These are phyloP conservation scores for Himalopsyche japonica DNA, from an alignment of 2,888 invertebrate genomes.

Conservation along the genomic window DNA sequence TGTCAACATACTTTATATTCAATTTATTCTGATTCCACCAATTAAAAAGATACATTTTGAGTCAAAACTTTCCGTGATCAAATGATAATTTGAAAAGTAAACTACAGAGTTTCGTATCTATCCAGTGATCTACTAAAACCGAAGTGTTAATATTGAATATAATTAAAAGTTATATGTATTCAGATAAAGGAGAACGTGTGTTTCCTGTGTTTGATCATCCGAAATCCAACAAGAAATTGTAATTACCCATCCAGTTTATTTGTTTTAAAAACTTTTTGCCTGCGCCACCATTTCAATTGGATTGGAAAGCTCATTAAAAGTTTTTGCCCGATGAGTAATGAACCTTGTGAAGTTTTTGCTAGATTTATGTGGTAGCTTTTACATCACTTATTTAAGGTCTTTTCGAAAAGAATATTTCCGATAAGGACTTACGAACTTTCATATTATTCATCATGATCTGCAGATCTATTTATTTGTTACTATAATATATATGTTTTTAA, in stretches of 20 bases:
- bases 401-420: neutral
- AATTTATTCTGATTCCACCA: no score
- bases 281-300: conserved; percentile 10
- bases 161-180: neutral
- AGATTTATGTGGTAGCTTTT: neutral
- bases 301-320: conserved; percentile 17
- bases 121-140: neutral
- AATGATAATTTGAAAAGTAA: neutral
- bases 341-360: neutral
- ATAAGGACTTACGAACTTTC: no score
- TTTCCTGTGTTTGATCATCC: neutral
- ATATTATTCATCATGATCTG: no score
- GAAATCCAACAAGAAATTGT: neutral
- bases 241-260: neutral
- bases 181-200: neutral
- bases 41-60: neutral
- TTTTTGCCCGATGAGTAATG: neutral
- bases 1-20: no score
- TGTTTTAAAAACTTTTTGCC: neutral
- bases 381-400: neutral
- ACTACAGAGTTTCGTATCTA: neutral
- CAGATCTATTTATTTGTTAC: no score
- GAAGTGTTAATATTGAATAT: neutral
- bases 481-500: no score
- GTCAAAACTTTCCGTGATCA: neutral